Evolutionary conservation across 64 coral and sea anemone genomes (phyloP).

Genomic region (Anthopleura sola): DNA sequence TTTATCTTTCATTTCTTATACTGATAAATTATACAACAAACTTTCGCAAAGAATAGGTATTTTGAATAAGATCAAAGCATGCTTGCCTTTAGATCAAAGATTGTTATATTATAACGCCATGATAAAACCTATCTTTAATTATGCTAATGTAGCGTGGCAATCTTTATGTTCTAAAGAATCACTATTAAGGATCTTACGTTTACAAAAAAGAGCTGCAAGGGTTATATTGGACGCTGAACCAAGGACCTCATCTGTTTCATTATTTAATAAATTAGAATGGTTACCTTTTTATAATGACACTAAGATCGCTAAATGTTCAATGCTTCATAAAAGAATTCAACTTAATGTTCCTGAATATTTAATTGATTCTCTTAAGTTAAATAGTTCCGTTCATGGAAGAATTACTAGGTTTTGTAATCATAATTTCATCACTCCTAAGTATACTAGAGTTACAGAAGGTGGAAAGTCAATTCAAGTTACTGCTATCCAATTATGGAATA

Average conservation of each 20-base stretch:
- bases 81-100: constrained; percentile 13
- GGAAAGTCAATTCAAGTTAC: too few relatives aligned
- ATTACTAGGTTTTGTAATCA: too few relatives aligned
- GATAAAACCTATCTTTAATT: constrained; percentile 10
- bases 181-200: neutral
- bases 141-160: constrained; percentile 26
- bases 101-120: constrained; percentile 36
- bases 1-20: constrained; percentile 21
- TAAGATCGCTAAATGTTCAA: too few relatives aligned
- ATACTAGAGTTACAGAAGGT: too few relatives aligned
- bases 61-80: constrained; percentile 35
- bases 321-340: too few relatives aligned
- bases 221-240: neutral
- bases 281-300: too few relatives aligned
- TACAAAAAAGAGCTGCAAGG: constrained; percentile 11
- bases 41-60: constrained; percentile 18
- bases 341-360: too few relatives aligned
- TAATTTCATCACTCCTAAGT: too few relatives aligned
- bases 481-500: too few relatives aligned
- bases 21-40: constrained; percentile 32
- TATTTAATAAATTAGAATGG: too few relatives aligned
- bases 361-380: too few relatives aligned
- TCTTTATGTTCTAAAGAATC: constrained; percentile 1
- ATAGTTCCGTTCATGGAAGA: too few relatives aligned
- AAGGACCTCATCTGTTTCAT: neutral